Evolutionary conservation across 2,797 vertebrate species (phyloP), one percentile per base, ranked within the genome.

Genomic region (Pangasius larnaudii): DNA sequence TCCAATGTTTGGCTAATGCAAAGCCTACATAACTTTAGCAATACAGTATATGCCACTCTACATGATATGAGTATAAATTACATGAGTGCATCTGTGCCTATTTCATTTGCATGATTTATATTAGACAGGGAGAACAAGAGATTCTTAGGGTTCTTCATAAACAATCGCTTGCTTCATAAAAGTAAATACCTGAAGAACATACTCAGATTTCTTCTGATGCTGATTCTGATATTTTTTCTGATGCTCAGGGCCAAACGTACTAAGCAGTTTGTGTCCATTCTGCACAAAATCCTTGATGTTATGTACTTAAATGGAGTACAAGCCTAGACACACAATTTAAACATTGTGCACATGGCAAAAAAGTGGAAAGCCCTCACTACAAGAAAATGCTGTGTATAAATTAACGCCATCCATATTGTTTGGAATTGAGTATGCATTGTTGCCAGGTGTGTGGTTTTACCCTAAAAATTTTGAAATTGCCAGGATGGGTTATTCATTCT

Each of bases 151-250:
- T 72, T 11, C 4, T 39, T 27, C 27, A 39, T 30, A 59, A 85
- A 59, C 53, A 71, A 46, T 74, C 27, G 13, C 56, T 86, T 46
- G 72, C 65, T 87, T n/a, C 63, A 56, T 30, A 77, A 42, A 56
- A 56, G 58, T 83, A 72, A 33, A 58, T 33, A 56, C 5, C 2
- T 8, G 30, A 85, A 72, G 2, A 36, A 56, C 33, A 75, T 39
- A 0, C 53, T 74, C 13, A 36, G 22, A 51, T 39, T 39, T 39
- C 59, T 74, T 58, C 67, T 19, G 84, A 59, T 42, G 39, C 39
- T 39, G 39, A 39, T 39, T 39, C 39, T 39, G 39, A 39, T 39
- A 39, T 46, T 46, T 46, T 46, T 46, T 46, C 46, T 46, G 46
- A 58, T 51, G 36, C 49, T 36, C 83, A 19, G 14, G 18, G 22